Conservation (phyloP, 2,113 vertebrate species). For the Spermophilus dauricus region DNA sequence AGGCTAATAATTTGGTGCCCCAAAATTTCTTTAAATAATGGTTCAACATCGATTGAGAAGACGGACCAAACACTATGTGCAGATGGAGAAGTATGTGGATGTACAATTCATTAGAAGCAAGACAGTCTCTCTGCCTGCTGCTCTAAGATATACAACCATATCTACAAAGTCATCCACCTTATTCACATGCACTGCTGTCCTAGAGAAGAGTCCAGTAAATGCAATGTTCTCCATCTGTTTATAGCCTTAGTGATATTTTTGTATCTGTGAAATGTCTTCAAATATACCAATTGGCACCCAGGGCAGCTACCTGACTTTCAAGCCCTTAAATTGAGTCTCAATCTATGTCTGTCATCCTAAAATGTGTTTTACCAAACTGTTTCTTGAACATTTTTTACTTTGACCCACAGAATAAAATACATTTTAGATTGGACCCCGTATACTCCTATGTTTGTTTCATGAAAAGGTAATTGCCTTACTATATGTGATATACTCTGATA, state of each 20-base stretch:
- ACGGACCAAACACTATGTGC: background rate
- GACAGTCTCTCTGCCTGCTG: background rate
- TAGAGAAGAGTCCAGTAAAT: background rate
- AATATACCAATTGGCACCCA: background rate
- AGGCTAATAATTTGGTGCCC: background rate
- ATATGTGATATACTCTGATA: background rate
- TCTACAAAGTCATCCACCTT: background rate
- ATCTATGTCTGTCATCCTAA: background rate
- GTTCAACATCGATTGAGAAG: background rate
- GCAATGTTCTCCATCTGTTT: background rate
- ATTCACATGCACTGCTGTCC: background rate
- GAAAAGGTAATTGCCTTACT: conserved; percentile 34
- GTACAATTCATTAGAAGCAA: background rate
- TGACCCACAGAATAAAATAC: background rate
- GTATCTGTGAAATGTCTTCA: background rate
- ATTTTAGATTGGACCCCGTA: background rate
- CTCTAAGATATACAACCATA: background rate
- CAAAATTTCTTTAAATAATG: conserved; percentile 27
- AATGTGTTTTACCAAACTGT: background rate
- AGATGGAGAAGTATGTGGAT: background rate
- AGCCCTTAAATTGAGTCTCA: background rate
- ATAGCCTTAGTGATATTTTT: background rate
- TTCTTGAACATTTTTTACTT: conserved; percentile 48
- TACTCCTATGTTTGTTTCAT: conserved; percentile 6
- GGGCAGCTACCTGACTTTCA: background rate